Conservation (phyloP, 2,113 vertebrate genomes). For the Syngnathus floridae region DNA sequence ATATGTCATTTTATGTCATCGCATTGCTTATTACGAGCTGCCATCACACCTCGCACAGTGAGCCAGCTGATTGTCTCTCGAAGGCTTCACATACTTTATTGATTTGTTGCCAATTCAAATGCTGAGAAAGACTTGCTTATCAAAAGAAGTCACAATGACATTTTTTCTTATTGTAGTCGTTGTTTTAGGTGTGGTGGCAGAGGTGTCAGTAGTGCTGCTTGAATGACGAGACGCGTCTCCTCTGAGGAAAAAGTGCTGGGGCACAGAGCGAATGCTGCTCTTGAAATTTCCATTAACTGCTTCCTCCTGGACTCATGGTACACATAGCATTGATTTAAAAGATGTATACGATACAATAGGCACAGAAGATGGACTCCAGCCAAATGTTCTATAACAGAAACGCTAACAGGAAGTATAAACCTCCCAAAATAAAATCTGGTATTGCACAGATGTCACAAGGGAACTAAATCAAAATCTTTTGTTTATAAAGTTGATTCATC, state of each 20-base stretch:
- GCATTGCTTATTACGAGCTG: neutral
- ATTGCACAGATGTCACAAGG: neutral
- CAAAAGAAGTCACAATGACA: neutral
- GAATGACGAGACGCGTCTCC: neutral
- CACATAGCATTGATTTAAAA: neutral
- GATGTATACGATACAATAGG: neutral
- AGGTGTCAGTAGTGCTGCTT: neutral
- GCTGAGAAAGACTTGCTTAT: neutral
- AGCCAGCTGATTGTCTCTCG: neutral
- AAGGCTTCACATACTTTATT: neutral
- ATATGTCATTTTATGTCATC: neutral
- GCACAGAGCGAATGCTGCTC: neutral
- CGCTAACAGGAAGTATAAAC: neutral
- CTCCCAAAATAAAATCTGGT: neutral
- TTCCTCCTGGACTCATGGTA: neutral
- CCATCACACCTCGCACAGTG: neutral
- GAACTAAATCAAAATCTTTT: conserved; percentile 7
- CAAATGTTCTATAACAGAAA: neutral
- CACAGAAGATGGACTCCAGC: neutral
- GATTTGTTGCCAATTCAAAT: neutral
- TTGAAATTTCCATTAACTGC: conserved; percentile 3
- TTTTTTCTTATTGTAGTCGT: neutral
- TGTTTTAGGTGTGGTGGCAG: neutral
- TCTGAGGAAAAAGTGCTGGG: neutral
- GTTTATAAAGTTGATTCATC: neutral